These are phyloP conservation scores for Heterocephalus glaber DNA, from an alignment of 2,113 vertebrate species.

Conservation along the genomic window DNA sequence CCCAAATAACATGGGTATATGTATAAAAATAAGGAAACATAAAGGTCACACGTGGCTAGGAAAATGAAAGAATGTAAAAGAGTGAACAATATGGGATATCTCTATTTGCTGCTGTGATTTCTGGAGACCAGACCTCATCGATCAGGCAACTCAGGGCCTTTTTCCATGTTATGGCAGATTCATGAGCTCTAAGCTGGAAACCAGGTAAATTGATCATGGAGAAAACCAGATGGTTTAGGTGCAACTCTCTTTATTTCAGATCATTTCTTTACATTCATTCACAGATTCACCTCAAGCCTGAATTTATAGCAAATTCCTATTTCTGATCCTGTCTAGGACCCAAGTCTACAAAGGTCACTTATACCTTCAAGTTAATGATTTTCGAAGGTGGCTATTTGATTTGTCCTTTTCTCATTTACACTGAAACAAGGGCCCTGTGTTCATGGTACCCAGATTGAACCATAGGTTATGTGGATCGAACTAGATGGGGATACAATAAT, in stretches of 20 bases:
- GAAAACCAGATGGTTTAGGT: background rate
- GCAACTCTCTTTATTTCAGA: background rate
- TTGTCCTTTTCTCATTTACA: background rate
- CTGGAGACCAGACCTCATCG: background rate
- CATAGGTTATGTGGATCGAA: rapidly evolving
- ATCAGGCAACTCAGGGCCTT: background rate
- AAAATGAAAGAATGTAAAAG: background rate
- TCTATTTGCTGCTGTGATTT: background rate
- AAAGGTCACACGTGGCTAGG: background rate
- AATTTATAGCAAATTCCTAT: background rate
- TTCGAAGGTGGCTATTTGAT: background rate
- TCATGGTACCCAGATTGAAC: background rate
- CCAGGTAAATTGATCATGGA: background rate
- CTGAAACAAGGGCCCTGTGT: background rate
- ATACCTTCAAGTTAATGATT: background rate
- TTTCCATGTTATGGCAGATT: background rate
- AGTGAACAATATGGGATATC: background rate
- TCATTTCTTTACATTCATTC: background rate
- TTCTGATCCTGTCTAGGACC: background rate
- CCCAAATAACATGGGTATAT: too few relatives aligned
- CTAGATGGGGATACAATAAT: background rate
- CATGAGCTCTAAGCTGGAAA: background rate
- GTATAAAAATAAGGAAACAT: background rate
- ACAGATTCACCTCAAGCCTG: background rate
- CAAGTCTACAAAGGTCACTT: background rate